Base-by-base conservation (phyloP, 1,140 invertebrate genomes). In the Musca domestica region DNA sequence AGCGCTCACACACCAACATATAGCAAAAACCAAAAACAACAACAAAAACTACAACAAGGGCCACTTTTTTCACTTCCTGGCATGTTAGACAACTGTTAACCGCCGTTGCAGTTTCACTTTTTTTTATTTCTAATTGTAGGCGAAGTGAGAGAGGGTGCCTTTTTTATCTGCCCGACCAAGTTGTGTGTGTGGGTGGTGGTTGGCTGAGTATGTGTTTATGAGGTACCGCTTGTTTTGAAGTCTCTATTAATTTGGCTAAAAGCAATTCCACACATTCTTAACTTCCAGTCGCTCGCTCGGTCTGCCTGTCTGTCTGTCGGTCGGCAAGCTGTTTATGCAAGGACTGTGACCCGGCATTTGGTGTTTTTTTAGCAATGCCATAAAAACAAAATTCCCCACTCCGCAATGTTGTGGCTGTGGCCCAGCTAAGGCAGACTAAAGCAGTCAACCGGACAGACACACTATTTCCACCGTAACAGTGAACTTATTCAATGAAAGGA, bases 211-310 rank as follows among this genome's bases (percentile, higher is more conserved):
- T 41, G 34, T 41, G 34, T 41, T 41, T 41, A 41, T 41, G 34
- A 41, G 34, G 34, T 41, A 41, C 34, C 34, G 34, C 34, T 41
- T 41, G 34, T 41, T 61, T 41, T 61, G 30, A 61, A 61, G 56
- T 61, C 56, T 61, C 56, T 61, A 61, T 61, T 61, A 61, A 61
- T 61, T 61, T 61, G 56, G 56, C 30, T 61, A 61, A 61, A 61
- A 61, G 56, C 56, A 61, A 41, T 30, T 61, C 27, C 30, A 51
- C 48, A 51, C 48, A 51, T 41, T 41, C 34, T 41, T 41, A 41
- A 41, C 34, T 9, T 41, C 6, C 10, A 41, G 34, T 41, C 34
- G 6, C 6, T 41, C 27, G 3, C 3, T 30, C 27, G 27, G 3
- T 30, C 34, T 5, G 10, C 27, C 34, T 41, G 34, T 41, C 34